These are phyloP conservation scores for Tipula helvola DNA, from an alignment of 2,888 invertebrate species.

Conservation along the genomic window DNA sequence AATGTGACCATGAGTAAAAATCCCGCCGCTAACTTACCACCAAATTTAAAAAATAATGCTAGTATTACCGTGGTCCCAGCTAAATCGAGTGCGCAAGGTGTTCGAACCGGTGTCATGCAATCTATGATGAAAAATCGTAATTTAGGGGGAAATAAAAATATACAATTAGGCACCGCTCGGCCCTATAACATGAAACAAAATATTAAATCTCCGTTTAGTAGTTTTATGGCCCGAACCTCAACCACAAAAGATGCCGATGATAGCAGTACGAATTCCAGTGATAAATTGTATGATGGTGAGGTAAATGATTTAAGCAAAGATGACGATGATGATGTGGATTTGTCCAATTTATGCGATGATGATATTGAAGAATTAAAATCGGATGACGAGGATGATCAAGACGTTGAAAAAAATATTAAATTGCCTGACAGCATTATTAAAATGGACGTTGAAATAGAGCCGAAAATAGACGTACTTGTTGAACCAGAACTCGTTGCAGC, in stretches of 20 bases:
- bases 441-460: conserved; percentile 10
- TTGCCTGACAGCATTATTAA: conserved; percentile 12
- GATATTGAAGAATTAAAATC: conserved; percentile 7
- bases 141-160: background rate
- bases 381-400: conserved; percentile 24
- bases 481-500: conserved; percentile 16
- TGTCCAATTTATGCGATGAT: background rate
- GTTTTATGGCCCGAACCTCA: background rate
- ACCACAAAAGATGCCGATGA: background rate
- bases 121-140: background rate
- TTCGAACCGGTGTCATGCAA: conserved; percentile 22
- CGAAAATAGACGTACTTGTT: background rate
- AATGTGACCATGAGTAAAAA: background rate
- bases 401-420: conserved; percentile 11
- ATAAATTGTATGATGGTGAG: background rate
- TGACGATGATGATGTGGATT: conserved; percentile 8
- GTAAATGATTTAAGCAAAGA: conserved; percentile 8
- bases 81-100: conserved; percentile 26
- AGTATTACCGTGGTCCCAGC: conserved; percentile 47
- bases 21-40: conserved; percentile 32
- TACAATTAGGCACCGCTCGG: conserved; percentile 13
- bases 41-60: conserved; percentile 45
- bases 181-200: conserved; percentile 15
- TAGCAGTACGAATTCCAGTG: conserved; percentile 7
- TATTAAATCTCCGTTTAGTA: conserved; percentile 20